Conservation (phyloP, 2,113 vertebrate species). For the Meles meles region DNA sequence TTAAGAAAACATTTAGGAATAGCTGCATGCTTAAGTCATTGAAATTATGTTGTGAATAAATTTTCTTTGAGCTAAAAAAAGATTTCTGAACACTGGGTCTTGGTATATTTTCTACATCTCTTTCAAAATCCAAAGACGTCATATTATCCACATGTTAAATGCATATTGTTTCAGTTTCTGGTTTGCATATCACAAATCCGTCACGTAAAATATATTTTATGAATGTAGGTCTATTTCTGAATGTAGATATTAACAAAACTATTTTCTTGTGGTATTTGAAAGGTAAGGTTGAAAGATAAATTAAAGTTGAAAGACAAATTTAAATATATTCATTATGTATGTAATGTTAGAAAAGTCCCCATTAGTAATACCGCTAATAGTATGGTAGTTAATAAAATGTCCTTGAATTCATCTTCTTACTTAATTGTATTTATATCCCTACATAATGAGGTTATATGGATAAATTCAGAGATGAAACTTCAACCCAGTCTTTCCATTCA, state of each 20-base stretch:
- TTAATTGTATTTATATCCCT: neutral
- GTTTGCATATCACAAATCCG: neutral
- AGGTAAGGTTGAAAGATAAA: neutral
- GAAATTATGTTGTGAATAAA: neutral
- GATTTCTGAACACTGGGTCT: neutral
- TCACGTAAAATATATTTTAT: neutral
- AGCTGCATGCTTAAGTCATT: neutral
- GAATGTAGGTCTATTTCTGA: neutral
- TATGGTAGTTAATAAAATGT: neutral
- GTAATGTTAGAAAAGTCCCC: neutral
- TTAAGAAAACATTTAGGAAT: neutral
- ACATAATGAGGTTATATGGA: neutral
- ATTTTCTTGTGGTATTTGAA: neutral
- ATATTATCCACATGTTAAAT: neutral
- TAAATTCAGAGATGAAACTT: neutral
- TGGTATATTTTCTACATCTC: neutral
- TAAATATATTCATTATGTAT: neutral
- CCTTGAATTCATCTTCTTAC: neutral
- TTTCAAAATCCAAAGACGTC: neutral
- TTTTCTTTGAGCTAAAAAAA: neutral
- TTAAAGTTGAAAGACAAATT: neutral
- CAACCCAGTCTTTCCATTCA: neutral
- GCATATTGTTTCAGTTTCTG: neutral
- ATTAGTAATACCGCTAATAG: neutral
- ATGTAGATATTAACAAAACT: neutral